These are phyloP conservation scores for Syritta pipiens DNA, from an alignment of 2,888 invertebrate genomes.

Conservation along the genomic window DNA sequence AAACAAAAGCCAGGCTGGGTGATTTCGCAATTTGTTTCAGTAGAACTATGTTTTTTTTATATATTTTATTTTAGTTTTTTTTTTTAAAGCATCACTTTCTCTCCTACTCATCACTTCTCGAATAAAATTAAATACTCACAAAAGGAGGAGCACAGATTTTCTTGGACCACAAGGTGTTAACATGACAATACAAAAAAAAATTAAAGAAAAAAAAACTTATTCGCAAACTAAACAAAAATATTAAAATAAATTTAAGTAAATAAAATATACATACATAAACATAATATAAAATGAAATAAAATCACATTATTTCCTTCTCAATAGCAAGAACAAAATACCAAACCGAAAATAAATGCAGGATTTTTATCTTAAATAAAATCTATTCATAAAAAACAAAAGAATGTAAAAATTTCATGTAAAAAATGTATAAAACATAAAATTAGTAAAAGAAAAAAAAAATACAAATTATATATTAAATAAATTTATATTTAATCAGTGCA, in stretches of 20 bases:
- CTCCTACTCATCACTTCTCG: slow-evolving; percentile 47
- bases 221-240: slow-evolving; percentile 43
- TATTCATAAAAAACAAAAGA: slow-evolving; percentile 18
- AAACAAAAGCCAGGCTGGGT: slow-evolving; percentile 69
- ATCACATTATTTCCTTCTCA: slow-evolving; percentile 43
- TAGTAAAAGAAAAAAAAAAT: slow-evolving; percentile 30
- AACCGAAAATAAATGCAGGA: slow-evolving; percentile 9
- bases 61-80: slow-evolving; percentile 26
- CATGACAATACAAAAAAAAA: slow-evolving; percentile 71
- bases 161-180: slow-evolving; percentile 73
- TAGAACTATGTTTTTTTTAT: slow-evolving; percentile 22
- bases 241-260: slow-evolving; percentile 55
- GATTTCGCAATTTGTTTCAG: slow-evolving; percentile 64
- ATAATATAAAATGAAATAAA: slow-evolving; percentile 19
- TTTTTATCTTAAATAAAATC: slow-evolving; percentile 14
- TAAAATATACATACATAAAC: slow-evolving; percentile 34
- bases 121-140: slow-evolving; percentile 45
- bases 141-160: slow-evolving; percentile 50
- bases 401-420: slow-evolving; percentile 62
- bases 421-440: slow-evolving; percentile 52
- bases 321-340: slow-evolving; percentile 29
- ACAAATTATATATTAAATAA: slow-evolving; percentile 36
- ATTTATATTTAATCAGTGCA: slow-evolving; percentile 58
- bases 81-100: slow-evolving; percentile 39
- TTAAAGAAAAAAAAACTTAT: slow-evolving; percentile 37